phyloP scores from a whole-genome alignment of 2,113 vertebrate species.

The Apteryx mantelli region DNA sequence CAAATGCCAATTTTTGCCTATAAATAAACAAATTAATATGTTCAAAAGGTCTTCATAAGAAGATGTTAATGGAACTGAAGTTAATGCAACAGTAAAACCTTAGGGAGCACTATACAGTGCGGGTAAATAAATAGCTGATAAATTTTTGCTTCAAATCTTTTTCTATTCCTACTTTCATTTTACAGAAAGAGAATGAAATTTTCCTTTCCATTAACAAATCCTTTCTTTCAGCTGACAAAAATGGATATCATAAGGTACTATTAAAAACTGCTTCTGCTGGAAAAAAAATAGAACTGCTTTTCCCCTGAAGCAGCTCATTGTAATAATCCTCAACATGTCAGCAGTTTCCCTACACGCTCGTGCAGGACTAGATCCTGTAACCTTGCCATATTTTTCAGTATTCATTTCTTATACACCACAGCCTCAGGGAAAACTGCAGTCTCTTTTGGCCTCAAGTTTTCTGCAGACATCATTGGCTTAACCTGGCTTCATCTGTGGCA shows the following conservation, averaged over 20 bases:
- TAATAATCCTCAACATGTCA: not conserved
- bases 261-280: not conserved
- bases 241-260: not conserved
- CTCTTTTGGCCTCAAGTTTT: not conserved
- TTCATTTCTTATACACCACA: not conserved
- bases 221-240: not conserved
- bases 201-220: not conserved
- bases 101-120: not conserved
- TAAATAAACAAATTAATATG: not conserved
- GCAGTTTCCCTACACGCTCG: slow-evolving; percentile 5
- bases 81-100: not conserved
- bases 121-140: not conserved
- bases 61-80: not conserved
- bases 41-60: not conserved
- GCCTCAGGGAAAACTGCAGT: not conserved
- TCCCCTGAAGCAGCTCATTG: not conserved
- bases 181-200: not conserved
- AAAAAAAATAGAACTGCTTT: not conserved
- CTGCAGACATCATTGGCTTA: not conserved
- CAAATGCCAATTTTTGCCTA: not conserved
- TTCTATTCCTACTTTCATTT: not conserved
- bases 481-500: not conserved
- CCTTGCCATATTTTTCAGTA: slow-evolving; percentile 17
- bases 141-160: not conserved
- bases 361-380: not conserved